phyloP scores from a whole-genome alignment of 2,113 vertebrate species.

The Perognathus longimembris region DNA sequence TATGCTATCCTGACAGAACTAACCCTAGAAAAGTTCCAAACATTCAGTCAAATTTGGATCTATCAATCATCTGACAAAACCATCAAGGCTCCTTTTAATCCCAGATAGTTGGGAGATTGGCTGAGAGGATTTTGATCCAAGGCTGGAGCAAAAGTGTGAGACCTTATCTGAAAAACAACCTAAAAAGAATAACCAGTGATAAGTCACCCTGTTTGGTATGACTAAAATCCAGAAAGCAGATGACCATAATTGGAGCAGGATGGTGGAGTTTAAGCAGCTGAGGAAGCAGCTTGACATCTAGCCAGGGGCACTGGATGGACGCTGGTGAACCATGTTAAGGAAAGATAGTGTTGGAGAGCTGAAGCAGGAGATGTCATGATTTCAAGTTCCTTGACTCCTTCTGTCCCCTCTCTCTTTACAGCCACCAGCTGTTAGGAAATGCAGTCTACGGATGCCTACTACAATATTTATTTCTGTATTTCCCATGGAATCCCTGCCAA shows the following conservation, averaged over 20 bases:
- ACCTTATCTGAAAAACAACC: too few relatives aligned
- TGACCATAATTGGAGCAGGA: neutral
- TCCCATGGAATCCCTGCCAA: neutral
- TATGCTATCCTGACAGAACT: neutral
- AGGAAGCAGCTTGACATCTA: neutral
- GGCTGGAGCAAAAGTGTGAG: too few relatives aligned
- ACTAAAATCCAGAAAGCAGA: neutral
- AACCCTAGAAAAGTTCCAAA: neutral
- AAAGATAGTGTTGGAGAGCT: neutral
- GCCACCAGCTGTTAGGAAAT: neutral
- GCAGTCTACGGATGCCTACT: neutral
- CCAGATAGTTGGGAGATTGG: neutral
- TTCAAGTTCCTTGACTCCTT: neutral
- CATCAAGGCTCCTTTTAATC: too few relatives aligned
- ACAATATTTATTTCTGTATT: neutral
- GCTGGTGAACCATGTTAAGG: neutral
- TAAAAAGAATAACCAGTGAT: neutral
- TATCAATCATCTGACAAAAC: too few relatives aligned
- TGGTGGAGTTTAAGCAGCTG: accelerated
- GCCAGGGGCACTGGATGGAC: neutral
- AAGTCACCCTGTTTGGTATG: neutral
- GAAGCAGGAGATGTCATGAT: neutral
- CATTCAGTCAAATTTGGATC: neutral
- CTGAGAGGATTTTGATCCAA: neutral
- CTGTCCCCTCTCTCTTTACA: neutral